phyloP scores from a whole-genome alignment of 2,113 vertebrate species.

The Trogon melanurus region DNA sequence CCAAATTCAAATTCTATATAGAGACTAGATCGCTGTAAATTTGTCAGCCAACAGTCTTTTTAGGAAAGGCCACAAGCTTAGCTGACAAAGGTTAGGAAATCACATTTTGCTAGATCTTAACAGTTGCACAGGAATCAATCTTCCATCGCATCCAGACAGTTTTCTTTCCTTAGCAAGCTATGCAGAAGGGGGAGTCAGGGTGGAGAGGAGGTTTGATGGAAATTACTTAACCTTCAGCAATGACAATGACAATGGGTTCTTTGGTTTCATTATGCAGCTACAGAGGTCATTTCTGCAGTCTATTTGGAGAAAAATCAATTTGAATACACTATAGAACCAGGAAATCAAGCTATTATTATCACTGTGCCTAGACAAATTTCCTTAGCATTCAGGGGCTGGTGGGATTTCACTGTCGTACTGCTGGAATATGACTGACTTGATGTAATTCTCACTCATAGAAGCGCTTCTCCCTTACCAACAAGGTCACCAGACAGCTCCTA shows the following conservation, averaged over 20 bases:
- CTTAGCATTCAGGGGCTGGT: background rate
- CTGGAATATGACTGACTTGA: background rate
- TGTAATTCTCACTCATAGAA: background rate
- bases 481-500: background rate
- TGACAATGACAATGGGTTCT: background rate
- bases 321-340: background rate
- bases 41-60: constrained; percentile 38
- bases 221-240: background rate
- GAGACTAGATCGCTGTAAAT: background rate
- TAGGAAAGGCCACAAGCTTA: constrained; percentile 15
- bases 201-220: background rate
- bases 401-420: background rate
- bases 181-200: background rate
- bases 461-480: background rate
- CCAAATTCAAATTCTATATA: background rate
- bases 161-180: background rate
- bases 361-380: background rate
- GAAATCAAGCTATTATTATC: background rate
- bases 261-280: background rate
- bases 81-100: constrained; percentile 6
- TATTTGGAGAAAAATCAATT: background rate
- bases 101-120: background rate
- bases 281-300: background rate
- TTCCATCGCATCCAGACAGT: background rate
- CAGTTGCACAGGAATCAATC: background rate